Percentiles rank a stretch among this genome's conserved stretches.
These are phyloP conservation scores for Collichthys lucidus DNA, from an alignment of 2,113 vertebrate genomes.

Conservation along the genomic window DNA sequence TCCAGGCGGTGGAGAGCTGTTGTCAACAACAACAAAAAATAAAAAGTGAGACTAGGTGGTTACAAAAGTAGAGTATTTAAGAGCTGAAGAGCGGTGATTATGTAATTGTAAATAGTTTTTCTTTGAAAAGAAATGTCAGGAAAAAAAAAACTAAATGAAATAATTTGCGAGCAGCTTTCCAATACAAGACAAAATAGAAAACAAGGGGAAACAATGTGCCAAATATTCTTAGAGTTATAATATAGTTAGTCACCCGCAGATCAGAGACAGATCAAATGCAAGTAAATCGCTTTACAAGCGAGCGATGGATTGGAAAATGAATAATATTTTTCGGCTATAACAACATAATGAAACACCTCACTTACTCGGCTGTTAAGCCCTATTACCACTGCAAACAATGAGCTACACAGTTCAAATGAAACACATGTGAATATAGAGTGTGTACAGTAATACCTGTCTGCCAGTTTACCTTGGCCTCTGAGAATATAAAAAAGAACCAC, in stretches of 20 bases:
- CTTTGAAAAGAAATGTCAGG: too few relatives aligned
- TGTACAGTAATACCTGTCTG: background rate
- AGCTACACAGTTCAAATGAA: conserved; percentile 7
- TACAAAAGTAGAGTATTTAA: too few relatives aligned
- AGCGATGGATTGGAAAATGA: too few relatives aligned
- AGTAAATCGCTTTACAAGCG: too few relatives aligned
- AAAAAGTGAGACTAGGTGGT: too few relatives aligned
- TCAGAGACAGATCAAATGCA: too few relatives aligned
- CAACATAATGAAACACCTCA: background rate
- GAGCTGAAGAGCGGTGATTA: too few relatives aligned
- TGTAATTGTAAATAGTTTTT: too few relatives aligned
- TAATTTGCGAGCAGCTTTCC: background rate
- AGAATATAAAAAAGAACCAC: too few relatives aligned
- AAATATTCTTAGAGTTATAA: background rate
- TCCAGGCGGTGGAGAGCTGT: too few relatives aligned
- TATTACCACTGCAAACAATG: background rate
- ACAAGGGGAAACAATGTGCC: background rate
- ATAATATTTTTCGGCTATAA: background rate
- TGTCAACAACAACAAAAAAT: too few relatives aligned
- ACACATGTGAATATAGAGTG: background rate
- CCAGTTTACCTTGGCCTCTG: background rate
- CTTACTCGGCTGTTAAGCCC: background rate
- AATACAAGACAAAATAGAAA: background rate
- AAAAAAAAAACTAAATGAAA: too few relatives aligned
- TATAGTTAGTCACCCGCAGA: background rate